Evolutionary conservation across 30 jellyfish, hydroid and myxozoan species (phyloP).

Genomic region (Phacellophora camtschatica): DNA sequence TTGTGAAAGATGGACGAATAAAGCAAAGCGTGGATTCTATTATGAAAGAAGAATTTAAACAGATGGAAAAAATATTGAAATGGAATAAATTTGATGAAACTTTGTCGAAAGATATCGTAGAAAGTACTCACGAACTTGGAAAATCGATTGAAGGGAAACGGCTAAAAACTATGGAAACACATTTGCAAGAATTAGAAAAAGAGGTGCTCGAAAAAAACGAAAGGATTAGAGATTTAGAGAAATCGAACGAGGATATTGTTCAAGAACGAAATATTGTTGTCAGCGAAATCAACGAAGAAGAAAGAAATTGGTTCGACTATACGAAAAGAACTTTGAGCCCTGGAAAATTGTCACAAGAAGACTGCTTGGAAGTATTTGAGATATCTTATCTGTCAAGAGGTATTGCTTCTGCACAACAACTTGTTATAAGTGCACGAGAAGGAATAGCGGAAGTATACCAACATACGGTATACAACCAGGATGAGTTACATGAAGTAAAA

Average conservation of each 20-base stretch:
- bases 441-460: conserved; percentile 72
- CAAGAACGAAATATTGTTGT: conserved; percentile 17
- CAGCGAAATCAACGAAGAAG: conserved; percentile 42
- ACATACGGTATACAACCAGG: conserved; percentile 52
- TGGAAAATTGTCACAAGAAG: conserved; percentile 26
- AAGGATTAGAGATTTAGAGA: conserved; percentile 53
- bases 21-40: conserved; percentile 1
- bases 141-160: conserved; percentile 32
- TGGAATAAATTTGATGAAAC: conserved; percentile 25
- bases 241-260: conserved; percentile 8
- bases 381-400: conserved; percentile 8
- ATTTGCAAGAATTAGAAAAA: conserved; percentile 63
- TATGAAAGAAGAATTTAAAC: conserved; percentile 43
- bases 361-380: conserved; percentile 47
- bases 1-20: conserved; percentile 15
- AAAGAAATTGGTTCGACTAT: conserved; percentile 52
- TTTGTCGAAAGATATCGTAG: conserved; percentile 37
- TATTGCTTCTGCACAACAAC: conserved; percentile 13
- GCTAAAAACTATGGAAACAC: conserved; percentile 52
- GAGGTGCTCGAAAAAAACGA: conserved; percentile 45
- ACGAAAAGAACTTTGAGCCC: conserved; percentile 36
- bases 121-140: conserved; percentile 43
- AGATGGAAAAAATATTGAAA: conserved; percentile 53
- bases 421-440: conserved; percentile 31
- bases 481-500: conserved; percentile 73